Conservation (phyloP, 1,140 invertebrate genomes). For the Bactericera cockerelli region DNA sequence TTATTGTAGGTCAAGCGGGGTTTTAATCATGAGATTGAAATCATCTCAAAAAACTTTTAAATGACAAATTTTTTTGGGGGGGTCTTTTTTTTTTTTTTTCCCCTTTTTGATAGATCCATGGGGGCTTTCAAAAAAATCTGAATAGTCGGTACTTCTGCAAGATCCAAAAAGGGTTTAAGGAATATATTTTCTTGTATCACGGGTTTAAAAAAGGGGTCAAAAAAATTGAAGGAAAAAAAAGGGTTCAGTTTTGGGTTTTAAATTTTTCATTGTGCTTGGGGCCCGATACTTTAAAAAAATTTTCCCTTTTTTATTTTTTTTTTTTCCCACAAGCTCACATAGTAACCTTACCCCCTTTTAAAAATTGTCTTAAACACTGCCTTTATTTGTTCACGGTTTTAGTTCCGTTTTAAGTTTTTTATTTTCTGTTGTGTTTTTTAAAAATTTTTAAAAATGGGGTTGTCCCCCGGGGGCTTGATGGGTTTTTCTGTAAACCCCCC, state of each 20-base stretch:
- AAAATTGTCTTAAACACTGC: conserved; percentile 84
- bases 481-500: conserved; percentile 59
- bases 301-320: conserved; percentile 87
- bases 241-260: conserved; percentile 70
- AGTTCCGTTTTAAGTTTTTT: conserved; percentile 36
- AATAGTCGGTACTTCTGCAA: conserved; percentile 85
- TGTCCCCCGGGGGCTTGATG: conserved; percentile 26
- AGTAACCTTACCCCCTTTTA: conserved; percentile 83
- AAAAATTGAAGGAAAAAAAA: conserved; percentile 55
- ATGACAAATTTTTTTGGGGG: conserved; percentile 38
- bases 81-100: conserved; percentile 39
- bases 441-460: not conserved
- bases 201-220: conserved; percentile 55
- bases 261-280: conserved; percentile 60
- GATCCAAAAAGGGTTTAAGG: conserved; percentile 80
- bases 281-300: conserved; percentile 60
- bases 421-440: conserved; percentile 6
- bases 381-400: conserved; percentile 85
- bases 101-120: conserved; percentile 93
- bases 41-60: conserved; percentile 73
- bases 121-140: conserved; percentile 80
- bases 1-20: conserved; percentile 90
- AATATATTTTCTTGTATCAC: conserved; percentile 81
- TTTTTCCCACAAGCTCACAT: conserved; percentile 85
- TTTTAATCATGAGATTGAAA: conserved; percentile 86